These are phyloP conservation scores for Enoplosus armatus DNA, from an alignment of 2,797 vertebrate species.

Conservation along the genomic window DNA sequence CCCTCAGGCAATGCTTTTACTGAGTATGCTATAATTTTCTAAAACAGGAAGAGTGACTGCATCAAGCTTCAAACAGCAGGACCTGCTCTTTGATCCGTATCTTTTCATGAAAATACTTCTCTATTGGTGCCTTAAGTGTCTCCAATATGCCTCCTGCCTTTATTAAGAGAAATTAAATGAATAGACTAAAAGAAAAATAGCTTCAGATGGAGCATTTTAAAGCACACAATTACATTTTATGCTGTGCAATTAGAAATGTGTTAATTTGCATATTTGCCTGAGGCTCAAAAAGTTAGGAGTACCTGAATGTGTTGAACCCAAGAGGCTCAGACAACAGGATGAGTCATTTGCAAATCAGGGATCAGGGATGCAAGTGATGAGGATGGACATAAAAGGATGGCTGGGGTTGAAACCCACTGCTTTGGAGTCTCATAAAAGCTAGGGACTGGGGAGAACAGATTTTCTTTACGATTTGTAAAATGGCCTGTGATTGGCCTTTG, in stretches of 20 bases:
- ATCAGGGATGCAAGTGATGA: constrained; percentile 35
- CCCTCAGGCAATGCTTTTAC: constrained; percentile 69
- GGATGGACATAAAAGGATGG: constrained; percentile 34
- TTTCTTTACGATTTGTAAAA: constrained; percentile 30
- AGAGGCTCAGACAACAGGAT: constrained; percentile 44
- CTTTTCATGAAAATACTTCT: constrained; percentile 61
- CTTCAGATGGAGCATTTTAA: constrained; percentile 38
- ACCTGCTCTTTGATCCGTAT: constrained; percentile 65
- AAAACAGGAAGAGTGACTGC: constrained; percentile 72
- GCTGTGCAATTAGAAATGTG: constrained; percentile 51
- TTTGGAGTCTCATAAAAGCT: constrained; percentile 36
- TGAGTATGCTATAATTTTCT: constrained; percentile 71
- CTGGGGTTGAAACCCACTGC: constrained; percentile 25
- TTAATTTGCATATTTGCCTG: constrained; percentile 60
- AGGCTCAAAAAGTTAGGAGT: constrained; percentile 31
- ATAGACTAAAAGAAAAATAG: constrained; percentile 24
- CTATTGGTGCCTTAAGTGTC: constrained; percentile 50
- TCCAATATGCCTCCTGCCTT: constrained; percentile 33
- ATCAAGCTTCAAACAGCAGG: constrained; percentile 68
- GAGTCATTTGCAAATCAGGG: constrained; percentile 56
- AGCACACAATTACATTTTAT: constrained; percentile 38
- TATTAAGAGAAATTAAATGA: constrained; percentile 44
- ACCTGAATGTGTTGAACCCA: constrained; percentile 45
- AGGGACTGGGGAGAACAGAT: constrained; percentile 6
- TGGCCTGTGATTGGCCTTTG: constrained; percentile 43